Evolutionary conservation across 2,113 vertebrate species (phyloP).

Genomic region (Dromaius novaehollandiae): DNA sequence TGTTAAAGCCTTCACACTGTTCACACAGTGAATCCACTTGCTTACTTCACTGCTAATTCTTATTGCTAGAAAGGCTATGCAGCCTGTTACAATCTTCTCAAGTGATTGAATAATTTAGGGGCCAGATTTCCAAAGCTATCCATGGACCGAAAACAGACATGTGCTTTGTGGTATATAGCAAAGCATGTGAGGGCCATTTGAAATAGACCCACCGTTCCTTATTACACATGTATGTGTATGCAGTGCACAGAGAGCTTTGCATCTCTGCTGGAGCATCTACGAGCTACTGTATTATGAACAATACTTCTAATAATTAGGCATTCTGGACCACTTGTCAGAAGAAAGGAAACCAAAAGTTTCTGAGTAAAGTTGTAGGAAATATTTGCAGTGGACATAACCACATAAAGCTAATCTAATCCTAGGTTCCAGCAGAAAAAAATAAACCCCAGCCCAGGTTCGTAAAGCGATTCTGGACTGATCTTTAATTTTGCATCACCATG

Average conservation of each 20-base stretch:
- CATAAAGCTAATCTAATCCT: background rate
- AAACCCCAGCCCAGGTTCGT: background rate
- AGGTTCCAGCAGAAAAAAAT: background rate
- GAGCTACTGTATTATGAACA: background rate
- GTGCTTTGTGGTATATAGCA: background rate
- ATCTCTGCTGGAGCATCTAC: background rate
- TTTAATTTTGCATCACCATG: background rate
- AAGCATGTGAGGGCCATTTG: background rate
- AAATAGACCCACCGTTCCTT: background rate
- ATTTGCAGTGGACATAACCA: background rate
- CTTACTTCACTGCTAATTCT: conserved; percentile 1
- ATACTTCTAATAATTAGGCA: background rate
- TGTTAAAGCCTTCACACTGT: background rate
- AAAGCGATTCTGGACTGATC: background rate
- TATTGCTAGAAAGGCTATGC: background rate
- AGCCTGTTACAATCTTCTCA: background rate
- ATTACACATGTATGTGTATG: background rate
- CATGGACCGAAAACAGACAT: background rate
- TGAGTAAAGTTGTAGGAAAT: background rate
- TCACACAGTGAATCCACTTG: background rate
- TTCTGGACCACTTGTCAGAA: background rate
- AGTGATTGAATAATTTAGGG: conserved; percentile 10
- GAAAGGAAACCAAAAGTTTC: background rate
- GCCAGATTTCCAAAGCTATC: conserved; percentile 26
- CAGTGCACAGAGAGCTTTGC: background rate